Base-by-base conservation (phyloP, 1,140 invertebrate species). In the Rhagoletis pomonella region DNA sequence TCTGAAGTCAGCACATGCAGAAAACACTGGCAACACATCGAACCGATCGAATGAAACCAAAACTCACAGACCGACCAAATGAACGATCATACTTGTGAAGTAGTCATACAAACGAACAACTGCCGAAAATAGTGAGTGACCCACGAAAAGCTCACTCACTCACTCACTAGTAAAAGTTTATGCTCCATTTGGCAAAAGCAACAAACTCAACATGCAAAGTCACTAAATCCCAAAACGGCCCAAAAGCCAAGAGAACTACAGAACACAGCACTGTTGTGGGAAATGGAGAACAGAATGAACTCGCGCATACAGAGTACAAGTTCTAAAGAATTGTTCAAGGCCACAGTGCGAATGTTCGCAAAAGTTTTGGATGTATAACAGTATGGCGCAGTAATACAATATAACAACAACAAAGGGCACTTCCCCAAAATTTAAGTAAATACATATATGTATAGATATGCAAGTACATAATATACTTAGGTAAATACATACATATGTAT, bases 121-220 rank as follows among this genome's bases (percentile, higher is more conserved):
- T 55, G 47, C 73, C 73, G 29, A 55, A 81, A 81, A 7, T 81
- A 81, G 47, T 47, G 47, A 55, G 64, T 67, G 67, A 81, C 12
- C 47, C n/a, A n/a, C 10, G 44, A 17, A 81, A 81, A 81, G 47
- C 73, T 81, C 73, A 81, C 73, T 81, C 73, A 81, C 42, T 47
- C 73, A 50, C 50, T 81, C 7, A 29, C 29, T 29, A 29, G 29
- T 29, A 29, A 55, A 81, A 55, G 50, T 81, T 12, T 44, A 81
- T 50, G 47, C 73, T 81, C 50, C 73, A 55, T n/a, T 55, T 55
- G 9, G 6, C 67, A 50, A 50, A 81, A 81, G 29, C 73, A 29
- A 9, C 14, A 4, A 17, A 55, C 50, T 55, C 50, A 55, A 10
- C 50, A 55, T 55, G 5, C 5, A n/a, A 4, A 47, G 17, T 5